These are phyloP conservation scores for Luperina nickerlii DNA, from an alignment of 2,888 invertebrate species.

Conservation along the genomic window DNA sequence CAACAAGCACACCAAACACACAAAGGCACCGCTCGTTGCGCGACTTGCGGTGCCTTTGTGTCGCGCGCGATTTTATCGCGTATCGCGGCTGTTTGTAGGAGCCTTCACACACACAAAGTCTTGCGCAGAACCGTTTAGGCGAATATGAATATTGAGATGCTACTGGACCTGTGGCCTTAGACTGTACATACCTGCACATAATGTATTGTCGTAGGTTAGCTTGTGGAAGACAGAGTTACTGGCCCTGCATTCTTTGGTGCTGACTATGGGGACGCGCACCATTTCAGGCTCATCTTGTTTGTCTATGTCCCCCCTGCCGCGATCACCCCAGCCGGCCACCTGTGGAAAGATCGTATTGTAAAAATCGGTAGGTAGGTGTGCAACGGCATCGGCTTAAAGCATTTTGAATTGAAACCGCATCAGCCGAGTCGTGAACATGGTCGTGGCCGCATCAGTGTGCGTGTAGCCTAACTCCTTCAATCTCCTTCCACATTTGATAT, in stretches of 20 bases:
- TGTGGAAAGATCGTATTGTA: constrained; percentile 51
- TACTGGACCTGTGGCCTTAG: not conserved
- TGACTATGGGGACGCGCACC: constrained; percentile 89
- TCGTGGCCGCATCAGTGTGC: too few species aligned
- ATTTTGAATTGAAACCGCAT: not conserved
- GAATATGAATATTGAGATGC: not conserved
- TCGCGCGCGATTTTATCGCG: too few species aligned
- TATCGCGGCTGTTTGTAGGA: too few species aligned
- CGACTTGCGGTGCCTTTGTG: too few species aligned
- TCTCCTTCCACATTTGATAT: not conserved
- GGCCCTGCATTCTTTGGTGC: constrained; percentile 89
- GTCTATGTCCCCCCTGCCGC: constrained; percentile 81
- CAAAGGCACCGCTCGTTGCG: too few species aligned
- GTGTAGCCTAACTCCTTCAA: not conserved
- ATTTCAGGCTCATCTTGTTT: constrained; percentile 88
- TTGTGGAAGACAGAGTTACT: constrained; percentile 86
- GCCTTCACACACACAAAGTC: not conserved
- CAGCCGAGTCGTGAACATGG: too few species aligned
- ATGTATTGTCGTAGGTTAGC: constrained; percentile 89
- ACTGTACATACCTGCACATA: constrained; percentile 90
- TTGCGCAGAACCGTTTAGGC: not conserved
- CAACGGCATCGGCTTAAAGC: not conserved
- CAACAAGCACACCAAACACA: too few species aligned
- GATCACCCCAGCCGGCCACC: constrained; percentile 91
- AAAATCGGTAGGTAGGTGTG: not conserved